Evolutionary conservation across 2,888 invertebrate species (phyloP), one percentile per base, ranked within the genome.

Genomic region (Invenusta paracnida): DNA sequence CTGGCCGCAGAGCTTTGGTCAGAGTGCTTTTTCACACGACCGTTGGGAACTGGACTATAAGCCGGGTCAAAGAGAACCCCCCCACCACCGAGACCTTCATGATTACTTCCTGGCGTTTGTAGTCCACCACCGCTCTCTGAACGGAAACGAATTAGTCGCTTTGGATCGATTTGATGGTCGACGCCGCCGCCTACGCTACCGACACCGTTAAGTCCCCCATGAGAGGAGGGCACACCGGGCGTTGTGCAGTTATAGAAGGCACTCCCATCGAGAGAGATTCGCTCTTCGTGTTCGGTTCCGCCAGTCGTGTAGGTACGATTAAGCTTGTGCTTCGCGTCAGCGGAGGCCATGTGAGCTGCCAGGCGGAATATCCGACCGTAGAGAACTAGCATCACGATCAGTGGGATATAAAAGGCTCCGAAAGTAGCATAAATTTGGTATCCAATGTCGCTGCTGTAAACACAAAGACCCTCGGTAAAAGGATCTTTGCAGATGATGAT

Each of bases 401-500:
- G 86, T 13, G 90, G 90, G 31, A 90, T 82, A 86, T 89, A 90
- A 86, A 90, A 90, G 30, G 90, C 89, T 30, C 89, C 89, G 67
- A 89, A 86, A n/a, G 89, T 90, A 13, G 90, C 89, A 87, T 88
- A 90, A 28, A 90, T 84, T 23, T 89, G 89, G 86, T 90, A 90
- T 25, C 89, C 89, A 13, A 89, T 85, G 84, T 89, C 88, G 81
- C 88, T 88, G 29, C 88, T 88, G 23, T 89, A 88, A 27, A 86
- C 85, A 85, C 90, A 90, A 31, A 86, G 83, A 0, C 85, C 25
- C 13, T 28, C 27, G 28, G 86, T 86, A n/a, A 73, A 73, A 2
- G 82, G 30, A 23, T 87, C 87, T 29, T 88, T 86, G 89, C 89
- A 89, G 29, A 90, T 90, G 73, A 90, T 88, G 2, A 90, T 88